phyloP scores from a whole-genome alignment of 2,888 invertebrate genomes.

The Cordilura impudica region DNA sequence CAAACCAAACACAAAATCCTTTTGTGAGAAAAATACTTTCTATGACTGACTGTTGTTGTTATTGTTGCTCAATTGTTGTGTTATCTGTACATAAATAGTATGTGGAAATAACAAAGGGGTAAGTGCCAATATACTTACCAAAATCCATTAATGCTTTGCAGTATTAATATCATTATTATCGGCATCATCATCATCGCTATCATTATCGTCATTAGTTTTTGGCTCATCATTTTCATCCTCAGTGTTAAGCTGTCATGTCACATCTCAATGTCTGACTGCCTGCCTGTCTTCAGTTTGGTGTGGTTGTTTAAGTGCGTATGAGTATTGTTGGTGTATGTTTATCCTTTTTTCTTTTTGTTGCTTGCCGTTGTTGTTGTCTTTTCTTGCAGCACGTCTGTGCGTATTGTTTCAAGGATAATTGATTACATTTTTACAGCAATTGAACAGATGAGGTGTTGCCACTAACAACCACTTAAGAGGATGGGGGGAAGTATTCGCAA shows the following conservation, averaged over 20 bases:
- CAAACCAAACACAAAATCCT: slow-evolving; percentile 1
- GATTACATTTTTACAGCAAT: slow-evolving; percentile 64
- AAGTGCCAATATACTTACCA: neutral
- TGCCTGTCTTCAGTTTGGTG: neutral
- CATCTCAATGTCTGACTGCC: slow-evolving; percentile 9
- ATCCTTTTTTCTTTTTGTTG: slow-evolving; percentile 1
- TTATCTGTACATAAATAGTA: too few relatives aligned
- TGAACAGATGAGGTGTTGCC: slow-evolving; percentile 64
- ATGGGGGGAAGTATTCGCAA: slow-evolving; percentile 3
- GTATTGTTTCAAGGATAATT: slow-evolving; percentile 65
- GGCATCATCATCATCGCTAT: slow-evolving; percentile 6
- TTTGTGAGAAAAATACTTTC: slow-evolving; percentile 12
- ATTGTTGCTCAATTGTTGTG: slow-evolving; percentile 28
- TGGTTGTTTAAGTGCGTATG: neutral
- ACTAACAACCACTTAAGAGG: slow-evolving; percentile 31
- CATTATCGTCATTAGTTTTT: slow-evolving; percentile 14
- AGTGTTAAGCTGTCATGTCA: slow-evolving; percentile 48
- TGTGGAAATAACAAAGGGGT: neutral
- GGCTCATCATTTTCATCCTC: slow-evolving; percentile 21
- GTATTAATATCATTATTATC: slow-evolving; percentile 7
- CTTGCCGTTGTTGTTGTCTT: slow-evolving; percentile 11
- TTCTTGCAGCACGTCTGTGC: slow-evolving; percentile 59
- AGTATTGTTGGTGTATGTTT: neutral
- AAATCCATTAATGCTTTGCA: slow-evolving; percentile 38
- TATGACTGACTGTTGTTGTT: slow-evolving; percentile 12